A percentile compares a stretch with the other conserved stretches of the same genome.
Conservation (phyloP, 1,140 invertebrate species). For the Orchesella cincta region DNA sequence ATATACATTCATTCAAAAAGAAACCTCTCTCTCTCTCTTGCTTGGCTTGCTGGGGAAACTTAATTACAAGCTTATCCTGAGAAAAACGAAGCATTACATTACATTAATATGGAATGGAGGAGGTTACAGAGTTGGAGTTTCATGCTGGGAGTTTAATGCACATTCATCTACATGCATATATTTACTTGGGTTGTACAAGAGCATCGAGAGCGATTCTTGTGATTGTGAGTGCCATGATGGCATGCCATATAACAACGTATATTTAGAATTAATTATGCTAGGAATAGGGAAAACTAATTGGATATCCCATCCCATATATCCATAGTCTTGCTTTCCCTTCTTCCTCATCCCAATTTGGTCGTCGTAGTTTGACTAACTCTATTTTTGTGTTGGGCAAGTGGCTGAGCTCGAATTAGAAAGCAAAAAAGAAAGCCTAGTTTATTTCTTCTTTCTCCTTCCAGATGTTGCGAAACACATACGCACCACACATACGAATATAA, state of each 20-base stretch:
- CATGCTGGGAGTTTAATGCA: background rate
- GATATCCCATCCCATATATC: conserved; percentile 35
- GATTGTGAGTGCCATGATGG: too few species aligned
- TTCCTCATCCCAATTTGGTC: background rate
- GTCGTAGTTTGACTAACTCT: background rate
- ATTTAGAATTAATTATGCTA: conserved; percentile 40
- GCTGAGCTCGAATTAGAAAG: too few species aligned
- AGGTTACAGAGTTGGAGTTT: background rate
- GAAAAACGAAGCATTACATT: background rate
- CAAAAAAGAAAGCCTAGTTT: too few species aligned
- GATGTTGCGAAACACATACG: too few species aligned
- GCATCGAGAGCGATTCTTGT: too few species aligned
- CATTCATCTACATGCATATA: background rate
- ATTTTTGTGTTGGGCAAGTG: too few species aligned
- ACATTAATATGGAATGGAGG: background rate
- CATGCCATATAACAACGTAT: background rate
- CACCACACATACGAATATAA: too few species aligned
- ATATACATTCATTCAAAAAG: background rate
- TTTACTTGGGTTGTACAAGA: too few species aligned
- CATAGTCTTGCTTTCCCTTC: background rate
- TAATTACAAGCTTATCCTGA: conserved; percentile 1
- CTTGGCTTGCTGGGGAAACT: background rate
- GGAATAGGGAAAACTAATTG: conserved; percentile 38
- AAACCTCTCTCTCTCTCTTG: background rate
- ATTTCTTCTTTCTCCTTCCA: too few species aligned